phyloP scores from a whole-genome alignment of 1,140 invertebrate genomes.

The Gonioctena quinquepunctata region DNA sequence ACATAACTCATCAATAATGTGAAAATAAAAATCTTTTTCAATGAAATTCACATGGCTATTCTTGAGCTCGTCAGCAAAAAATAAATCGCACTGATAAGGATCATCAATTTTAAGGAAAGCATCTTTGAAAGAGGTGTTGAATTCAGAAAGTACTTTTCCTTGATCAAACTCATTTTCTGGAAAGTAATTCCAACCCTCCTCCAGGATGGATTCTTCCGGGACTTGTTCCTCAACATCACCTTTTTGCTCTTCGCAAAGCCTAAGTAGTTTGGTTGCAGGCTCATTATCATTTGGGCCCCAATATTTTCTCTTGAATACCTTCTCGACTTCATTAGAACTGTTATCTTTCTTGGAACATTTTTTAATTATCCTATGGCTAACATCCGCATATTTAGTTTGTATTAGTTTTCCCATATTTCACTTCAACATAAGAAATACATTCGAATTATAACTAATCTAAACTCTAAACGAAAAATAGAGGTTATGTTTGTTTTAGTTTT shows the following conservation, averaged over 20 bases:
- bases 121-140: not conserved
- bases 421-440: no score
- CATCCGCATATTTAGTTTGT: constrained; percentile 16
- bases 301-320: not conserved
- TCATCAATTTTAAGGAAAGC: not conserved
- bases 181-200: not conserved
- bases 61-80: constrained; percentile 25
- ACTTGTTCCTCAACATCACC: not conserved
- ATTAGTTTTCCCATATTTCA: constrained; percentile 23
- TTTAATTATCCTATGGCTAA: constrained; percentile 16
- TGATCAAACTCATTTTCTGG: not conserved
- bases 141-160: not conserved
- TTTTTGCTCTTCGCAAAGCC: not conserved
- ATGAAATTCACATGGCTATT: constrained; percentile 29
- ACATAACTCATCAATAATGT: constrained; percentile 72
- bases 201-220: not conserved
- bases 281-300: not conserved
- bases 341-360: not conserved
- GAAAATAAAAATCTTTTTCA: constrained; percentile 28
- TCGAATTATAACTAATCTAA: no score
- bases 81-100: constrained; percentile 13
- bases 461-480: no score
- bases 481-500: no score
- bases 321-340: not conserved
- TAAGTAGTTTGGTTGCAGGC: not conserved